Percentiles rank a stretch among this genome's conserved stretches.
Conservation (phyloP, 2,888 invertebrate genomes). For the Ceriagrion tenellum region DNA sequence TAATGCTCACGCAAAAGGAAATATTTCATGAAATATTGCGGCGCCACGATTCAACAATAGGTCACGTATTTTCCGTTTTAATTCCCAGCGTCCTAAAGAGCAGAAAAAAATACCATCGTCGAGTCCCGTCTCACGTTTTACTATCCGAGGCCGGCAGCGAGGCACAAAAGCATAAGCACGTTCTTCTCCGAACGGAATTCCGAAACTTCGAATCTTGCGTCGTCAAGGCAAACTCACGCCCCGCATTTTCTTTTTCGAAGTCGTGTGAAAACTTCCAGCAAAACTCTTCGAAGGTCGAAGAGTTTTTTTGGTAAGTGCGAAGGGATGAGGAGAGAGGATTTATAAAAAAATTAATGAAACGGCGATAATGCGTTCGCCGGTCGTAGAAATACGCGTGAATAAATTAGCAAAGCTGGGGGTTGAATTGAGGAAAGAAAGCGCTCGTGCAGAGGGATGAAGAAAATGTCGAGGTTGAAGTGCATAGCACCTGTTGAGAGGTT, state of each 20-base stretch:
- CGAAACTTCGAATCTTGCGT: neutral
- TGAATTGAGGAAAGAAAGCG: neutral
- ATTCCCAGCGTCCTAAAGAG: neutral
- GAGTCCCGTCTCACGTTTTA: neutral
- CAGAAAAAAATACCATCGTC: neutral
- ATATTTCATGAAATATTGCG: neutral
- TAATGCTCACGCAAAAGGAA: neutral
- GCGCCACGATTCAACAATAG: neutral
- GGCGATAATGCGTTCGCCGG: neutral
- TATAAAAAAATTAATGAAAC: neutral
- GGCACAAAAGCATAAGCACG: neutral
- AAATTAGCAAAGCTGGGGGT: neutral
- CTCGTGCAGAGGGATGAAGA: neutral
- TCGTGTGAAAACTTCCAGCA: neutral
- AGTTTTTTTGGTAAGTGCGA: neutral
- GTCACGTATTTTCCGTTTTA: neutral
- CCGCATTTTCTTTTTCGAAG: neutral
- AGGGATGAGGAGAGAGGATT: neutral
- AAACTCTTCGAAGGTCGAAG: neutral
- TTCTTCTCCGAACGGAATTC: neutral
- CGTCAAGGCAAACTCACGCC: neutral
- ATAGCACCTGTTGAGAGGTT: conserved; percentile 27
- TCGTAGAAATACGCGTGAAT: neutral
- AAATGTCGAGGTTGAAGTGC: neutral
- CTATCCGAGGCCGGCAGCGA: neutral